Percentiles rank a stretch among this genome's conserved stretches.
These are phyloP conservation scores for Sarcophaga peregrina DNA, from an alignment of 1,140 invertebrate genomes.

Conservation along the genomic window DNA sequence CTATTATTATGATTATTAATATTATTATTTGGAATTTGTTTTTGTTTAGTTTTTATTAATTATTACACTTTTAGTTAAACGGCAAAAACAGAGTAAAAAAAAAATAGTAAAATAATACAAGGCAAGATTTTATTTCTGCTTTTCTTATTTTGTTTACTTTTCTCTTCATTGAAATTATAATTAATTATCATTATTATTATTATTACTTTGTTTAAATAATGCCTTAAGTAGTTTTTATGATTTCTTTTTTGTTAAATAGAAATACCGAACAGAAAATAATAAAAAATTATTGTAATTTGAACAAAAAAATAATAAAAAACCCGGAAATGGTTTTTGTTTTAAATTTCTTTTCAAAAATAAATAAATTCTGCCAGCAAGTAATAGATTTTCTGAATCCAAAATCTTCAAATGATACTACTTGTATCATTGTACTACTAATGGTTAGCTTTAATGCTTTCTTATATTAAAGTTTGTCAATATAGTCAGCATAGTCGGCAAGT, in stretches of 20 bases:
- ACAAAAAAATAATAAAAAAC: conserved; percentile 28
- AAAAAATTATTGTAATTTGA: conserved; percentile 40
- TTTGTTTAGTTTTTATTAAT: not conserved
- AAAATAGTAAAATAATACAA: too few relatives aligned
- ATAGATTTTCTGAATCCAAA: too few relatives aligned
- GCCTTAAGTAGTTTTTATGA: conserved; percentile 30
- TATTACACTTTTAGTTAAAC: conserved; percentile 17
- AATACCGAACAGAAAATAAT: conserved; percentile 41
- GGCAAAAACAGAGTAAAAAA: not conserved
- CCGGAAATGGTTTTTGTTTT: not conserved
- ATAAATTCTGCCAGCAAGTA: not conserved
- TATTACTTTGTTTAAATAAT: conserved; percentile 40
- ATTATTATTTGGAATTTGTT: too few relatives aligned
- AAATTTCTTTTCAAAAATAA: not conserved
- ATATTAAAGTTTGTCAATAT: too few relatives aligned
- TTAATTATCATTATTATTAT: conserved; percentile 19
- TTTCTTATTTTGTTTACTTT: not conserved
- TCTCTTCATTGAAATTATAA: conserved; percentile 17
- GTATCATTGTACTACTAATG: too few relatives aligned
- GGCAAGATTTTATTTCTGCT: too few relatives aligned
- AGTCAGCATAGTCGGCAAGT: too few relatives aligned
- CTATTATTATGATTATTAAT: not conserved
- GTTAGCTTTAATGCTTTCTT: too few relatives aligned
- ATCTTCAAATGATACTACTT: too few relatives aligned
- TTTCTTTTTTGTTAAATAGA: conserved; percentile 35